These are phyloP conservation scores for Amblyteles armatorius DNA, from an alignment of 2,888 invertebrate genomes.

Conservation along the genomic window DNA sequence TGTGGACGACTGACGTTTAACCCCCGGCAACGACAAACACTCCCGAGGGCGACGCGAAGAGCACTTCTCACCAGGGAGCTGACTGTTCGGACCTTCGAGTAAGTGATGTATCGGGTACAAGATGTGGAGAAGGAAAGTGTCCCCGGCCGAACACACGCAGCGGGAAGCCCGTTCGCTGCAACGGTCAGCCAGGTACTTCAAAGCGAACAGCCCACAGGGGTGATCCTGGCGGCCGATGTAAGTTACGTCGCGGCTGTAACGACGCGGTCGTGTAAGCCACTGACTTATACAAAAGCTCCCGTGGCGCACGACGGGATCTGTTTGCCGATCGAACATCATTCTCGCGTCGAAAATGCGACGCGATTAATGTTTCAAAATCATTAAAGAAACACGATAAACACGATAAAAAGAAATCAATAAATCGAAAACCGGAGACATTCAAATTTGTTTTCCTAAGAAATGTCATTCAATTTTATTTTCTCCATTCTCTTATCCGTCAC, in stretches of 20 bases:
- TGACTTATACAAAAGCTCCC: not conserved
- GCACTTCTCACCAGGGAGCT: conserved; percentile 66
- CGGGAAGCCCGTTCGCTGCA: conserved; percentile 52
- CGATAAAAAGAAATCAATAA: too few species aligned
- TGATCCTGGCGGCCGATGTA: conserved; percentile 72
- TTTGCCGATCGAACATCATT: not conserved
- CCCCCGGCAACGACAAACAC: conserved; percentile 71
- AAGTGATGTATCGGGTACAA: conserved; percentile 75
- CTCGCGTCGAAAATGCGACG: not conserved
- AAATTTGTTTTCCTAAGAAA: too few species aligned
- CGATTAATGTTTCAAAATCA: not conserved
- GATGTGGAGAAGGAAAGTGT: conserved; percentile 19
- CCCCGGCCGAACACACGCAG: conserved; percentile 65
- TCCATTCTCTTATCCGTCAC: too few species aligned
- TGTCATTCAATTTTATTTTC: too few species aligned
- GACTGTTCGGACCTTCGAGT: conserved; percentile 69
- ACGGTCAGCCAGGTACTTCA: conserved; percentile 67
- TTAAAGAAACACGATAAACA: not conserved
- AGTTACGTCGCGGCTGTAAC: conserved; percentile 70
- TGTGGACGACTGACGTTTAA: conserved; percentile 67
- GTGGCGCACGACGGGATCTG: not conserved
- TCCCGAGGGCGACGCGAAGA: conserved; percentile 63
- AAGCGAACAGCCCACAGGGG: conserved; percentile 68
- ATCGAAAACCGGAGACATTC: too few species aligned
- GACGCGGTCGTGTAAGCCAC: conserved; percentile 39